Percentiles rank a stretch among this genome's conserved stretches.
phyloP scores from a whole-genome alignment of 2,888 invertebrate genomes.

The Sthenelais limicola region DNA sequence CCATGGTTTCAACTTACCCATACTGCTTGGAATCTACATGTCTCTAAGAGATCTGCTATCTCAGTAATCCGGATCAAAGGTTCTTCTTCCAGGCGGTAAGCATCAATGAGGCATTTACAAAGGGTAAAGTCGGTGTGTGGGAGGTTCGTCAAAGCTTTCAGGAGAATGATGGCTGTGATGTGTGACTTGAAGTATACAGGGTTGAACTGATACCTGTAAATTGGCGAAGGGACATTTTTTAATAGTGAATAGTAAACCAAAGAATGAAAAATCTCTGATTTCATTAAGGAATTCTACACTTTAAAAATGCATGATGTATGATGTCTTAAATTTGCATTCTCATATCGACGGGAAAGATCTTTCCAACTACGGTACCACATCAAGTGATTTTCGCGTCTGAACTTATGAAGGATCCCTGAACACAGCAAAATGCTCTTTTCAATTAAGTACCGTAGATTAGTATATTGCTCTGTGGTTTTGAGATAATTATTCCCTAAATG shows the following conservation, averaged over 20 bases:
- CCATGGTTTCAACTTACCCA: too few species aligned
- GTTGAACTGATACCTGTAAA: conserved; percentile 89
- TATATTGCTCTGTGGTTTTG: too few species aligned
- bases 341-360: neutral
- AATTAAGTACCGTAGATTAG: too few species aligned
- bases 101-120: conserved; percentile 95
- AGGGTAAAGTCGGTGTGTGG: conserved; percentile 98
- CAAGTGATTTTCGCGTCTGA: too few species aligned
- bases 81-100: conserved; percentile 81
- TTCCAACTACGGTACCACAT: too few species aligned
- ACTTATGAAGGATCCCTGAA: too few species aligned
- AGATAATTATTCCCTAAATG: too few species aligned
- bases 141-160: conserved; percentile 96
- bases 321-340: neutral
- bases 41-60: conserved; percentile 91
- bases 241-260: neutral
- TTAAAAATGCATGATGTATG: too few species aligned
- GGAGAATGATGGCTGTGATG: conserved; percentile 88
- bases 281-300: too few species aligned
- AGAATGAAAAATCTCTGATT: neutral
- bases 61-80: conserved; percentile 91
- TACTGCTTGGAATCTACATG: conserved; percentile 92
- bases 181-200: conserved; percentile 83
- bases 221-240: neutral
- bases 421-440: too few species aligned